These are phyloP conservation scores for Aldrovandia affinis DNA, from an alignment of 2,797 vertebrate genomes.

Conservation along the genomic window DNA sequence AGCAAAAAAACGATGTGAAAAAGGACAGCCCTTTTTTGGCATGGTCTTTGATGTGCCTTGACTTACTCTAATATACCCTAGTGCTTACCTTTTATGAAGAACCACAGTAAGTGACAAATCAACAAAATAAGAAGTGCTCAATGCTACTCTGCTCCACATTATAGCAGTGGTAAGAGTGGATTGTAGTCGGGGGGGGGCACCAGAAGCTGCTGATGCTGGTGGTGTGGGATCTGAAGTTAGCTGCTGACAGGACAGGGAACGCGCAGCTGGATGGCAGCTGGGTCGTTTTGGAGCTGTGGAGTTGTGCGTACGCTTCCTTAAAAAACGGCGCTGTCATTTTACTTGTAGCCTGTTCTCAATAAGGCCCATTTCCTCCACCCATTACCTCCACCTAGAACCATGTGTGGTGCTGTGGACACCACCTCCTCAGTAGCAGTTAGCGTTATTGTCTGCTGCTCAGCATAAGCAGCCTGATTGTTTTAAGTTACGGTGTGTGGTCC, in stretches of 20 bases:
- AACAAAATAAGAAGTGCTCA: neutral
- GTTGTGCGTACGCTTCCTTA: neutral
- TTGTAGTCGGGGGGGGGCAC: neutral
- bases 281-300: slow-evolving; percentile 44
- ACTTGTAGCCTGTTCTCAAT: neutral
- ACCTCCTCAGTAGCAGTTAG: no score
- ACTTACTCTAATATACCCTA: no score
- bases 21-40: neutral
- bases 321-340: slow-evolving; percentile 1
- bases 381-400: no score
- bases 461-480: neutral
- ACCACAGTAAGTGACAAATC: neutral
- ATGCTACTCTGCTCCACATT: no score
- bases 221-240: neutral
- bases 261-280: slow-evolving; percentile 65
- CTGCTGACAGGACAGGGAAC: neutral
- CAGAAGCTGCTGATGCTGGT: neutral
- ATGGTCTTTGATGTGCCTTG: neutral
- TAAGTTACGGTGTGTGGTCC: neutral
- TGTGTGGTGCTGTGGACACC: neutral
- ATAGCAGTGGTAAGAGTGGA: neutral
- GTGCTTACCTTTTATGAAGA: no score
- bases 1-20: neutral
- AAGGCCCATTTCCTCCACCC: neutral
- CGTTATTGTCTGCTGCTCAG: no score